Evolutionary conservation across 1,140 invertebrate species (phyloP), one percentile per base, ranked within the genome.

Genomic region (Gonioctena quinquepunctata): DNA sequence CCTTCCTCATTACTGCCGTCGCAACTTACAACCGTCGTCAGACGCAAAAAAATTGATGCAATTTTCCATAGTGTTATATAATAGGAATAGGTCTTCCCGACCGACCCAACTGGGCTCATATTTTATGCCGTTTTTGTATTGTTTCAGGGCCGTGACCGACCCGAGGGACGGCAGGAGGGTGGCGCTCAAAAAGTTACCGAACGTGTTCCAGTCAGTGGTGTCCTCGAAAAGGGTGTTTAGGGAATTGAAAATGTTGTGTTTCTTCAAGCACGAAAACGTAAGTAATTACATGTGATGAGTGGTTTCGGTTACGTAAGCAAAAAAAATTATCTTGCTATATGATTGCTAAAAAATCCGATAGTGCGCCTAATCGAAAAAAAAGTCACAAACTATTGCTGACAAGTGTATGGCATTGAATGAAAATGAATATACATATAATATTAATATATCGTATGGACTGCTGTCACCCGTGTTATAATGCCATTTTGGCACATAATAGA

Each of bases 191-290:
- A 99, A 99, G 89, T 92, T 99, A 89, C 97, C 98, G 75, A 99
- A 99, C 88, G 97, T 99, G 84, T 99, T 99, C 91, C 98, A 99
- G 87, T 99, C 97, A 84, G 89, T 99, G 78, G 96, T 99, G 76
- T 99, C 97, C 76, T 95, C 94, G 82, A 98, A 98, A 85, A 90
- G 98, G 80, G 98, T 99, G 70, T 99, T 99, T 86, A 90, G 98
- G 74, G 98, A 99, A 87, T 90, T 99, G 75, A 96, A 96, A 87
- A 99, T 99, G 97, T 89, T 99, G 42, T 97, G 96, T 85, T 98
- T 97, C 87, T 99, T 99, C 89, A 97, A 98, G 89, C 97, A 99
- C 85, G 97, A 99, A 86, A 99, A 99, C 86, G 97, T 98, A 87
- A 94, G 93, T 91, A 67, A 8, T 25, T 26, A n/a, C n/a, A n/a